Conservation (phyloP, 2,113 vertebrate genomes). For the Zosterops japonicus region DNA sequence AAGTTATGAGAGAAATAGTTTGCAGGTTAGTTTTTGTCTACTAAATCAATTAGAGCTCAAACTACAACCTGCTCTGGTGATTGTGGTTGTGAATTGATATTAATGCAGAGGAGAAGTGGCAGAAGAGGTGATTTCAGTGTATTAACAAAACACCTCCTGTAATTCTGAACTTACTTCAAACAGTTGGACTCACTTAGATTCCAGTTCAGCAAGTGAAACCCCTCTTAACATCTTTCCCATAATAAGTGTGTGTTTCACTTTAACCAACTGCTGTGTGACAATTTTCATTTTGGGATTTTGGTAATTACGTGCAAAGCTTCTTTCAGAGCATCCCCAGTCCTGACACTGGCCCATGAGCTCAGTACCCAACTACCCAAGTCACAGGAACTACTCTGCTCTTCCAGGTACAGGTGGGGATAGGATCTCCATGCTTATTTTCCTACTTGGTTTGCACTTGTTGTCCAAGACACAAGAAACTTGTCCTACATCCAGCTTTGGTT, state of each 20-base stretch:
- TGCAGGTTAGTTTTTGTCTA: not conserved
- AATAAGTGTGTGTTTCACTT: not conserved
- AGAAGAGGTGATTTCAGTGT: not conserved
- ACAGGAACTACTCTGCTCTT: not conserved
- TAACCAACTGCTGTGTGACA: not conserved
- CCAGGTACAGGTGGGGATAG: not conserved
- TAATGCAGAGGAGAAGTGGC: not conserved
- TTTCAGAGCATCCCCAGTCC: not conserved
- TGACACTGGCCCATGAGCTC: not conserved
- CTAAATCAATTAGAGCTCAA: not conserved
- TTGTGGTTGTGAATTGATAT: not conserved
- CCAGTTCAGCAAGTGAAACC: not conserved
- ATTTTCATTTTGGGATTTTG: not conserved
- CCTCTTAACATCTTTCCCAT: not conserved
- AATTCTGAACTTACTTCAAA: not conserved
- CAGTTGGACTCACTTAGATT: not conserved
- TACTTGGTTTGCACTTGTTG: not conserved
- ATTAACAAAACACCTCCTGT: not conserved
- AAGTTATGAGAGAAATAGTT: not conserved
- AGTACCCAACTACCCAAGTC: rapidly evolving
- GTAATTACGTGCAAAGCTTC: not conserved
- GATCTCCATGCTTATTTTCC: not conserved
- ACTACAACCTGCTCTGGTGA: not conserved
- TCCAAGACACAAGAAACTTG: not conserved
- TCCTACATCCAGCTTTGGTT: not conserved